Evolutionary conservation across 37 sponge, comb jelly and placozoan genomes (phyloP).

Genomic region (Mnemiopsis leidyi): DNA sequence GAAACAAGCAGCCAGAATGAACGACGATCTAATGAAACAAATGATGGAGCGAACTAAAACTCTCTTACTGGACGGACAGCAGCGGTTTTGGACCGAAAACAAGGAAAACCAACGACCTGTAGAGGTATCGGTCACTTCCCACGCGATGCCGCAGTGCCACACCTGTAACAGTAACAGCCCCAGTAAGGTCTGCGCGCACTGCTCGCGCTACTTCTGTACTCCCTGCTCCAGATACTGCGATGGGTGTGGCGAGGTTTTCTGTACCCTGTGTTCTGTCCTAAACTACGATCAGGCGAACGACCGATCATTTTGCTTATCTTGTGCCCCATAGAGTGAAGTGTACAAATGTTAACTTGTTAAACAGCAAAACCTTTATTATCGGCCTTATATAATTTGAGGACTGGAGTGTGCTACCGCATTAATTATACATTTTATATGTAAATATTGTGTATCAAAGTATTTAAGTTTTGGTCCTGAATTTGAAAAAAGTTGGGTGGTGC

Average conservation of each 20-base stretch:
- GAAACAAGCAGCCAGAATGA: neutral
- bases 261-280: constrained; percentile 51
- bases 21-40: constrained; percentile 24
- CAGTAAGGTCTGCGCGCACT: neutral
- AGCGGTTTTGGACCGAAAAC: constrained; percentile 16
- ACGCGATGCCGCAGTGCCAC: neutral
- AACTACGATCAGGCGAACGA: neutral
- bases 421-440: too few relatives aligned
- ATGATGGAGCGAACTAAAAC: neutral
- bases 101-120: neutral
- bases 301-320: constrained; percentile 21
- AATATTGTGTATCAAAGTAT: too few relatives aligned
- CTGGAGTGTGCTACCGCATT: too few relatives aligned
- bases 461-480: too few relatives aligned
- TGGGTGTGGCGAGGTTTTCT: constrained; percentile 26
- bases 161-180: neutral
- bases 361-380: too few relatives aligned
- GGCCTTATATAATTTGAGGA: too few relatives aligned
- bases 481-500: too few relatives aligned
- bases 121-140: neutral
- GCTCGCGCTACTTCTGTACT: neutral
- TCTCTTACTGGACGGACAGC: constrained; percentile 6
- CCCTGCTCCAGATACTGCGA: constrained; percentile 13
- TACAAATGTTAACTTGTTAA: too few relatives aligned
- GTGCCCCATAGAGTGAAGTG: too few relatives aligned